phyloP scores from a whole-genome alignment of 2,888 invertebrate species.

The Napeogenes sylphis region DNA sequence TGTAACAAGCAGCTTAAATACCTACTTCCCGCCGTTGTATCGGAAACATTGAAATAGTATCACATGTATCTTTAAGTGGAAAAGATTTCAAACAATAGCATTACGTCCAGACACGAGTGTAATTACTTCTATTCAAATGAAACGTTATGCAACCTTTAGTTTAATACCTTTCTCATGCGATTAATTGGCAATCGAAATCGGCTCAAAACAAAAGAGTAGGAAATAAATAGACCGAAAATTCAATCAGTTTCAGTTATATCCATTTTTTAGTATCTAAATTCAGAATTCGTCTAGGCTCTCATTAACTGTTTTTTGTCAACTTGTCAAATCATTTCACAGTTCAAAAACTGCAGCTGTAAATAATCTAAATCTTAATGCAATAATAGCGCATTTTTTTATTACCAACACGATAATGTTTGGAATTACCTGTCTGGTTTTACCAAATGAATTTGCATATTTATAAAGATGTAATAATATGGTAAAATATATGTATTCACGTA shows the following conservation, averaged over 20 bases:
- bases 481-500: too few species aligned
- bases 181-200: conserved; percentile 22
- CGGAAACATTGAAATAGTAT: neutral
- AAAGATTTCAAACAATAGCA: neutral
- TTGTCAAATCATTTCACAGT: neutral
- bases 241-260: neutral
- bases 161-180: conserved; percentile 36
- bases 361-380: neutral
- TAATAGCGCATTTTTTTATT: too few species aligned
- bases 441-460: too few species aligned
- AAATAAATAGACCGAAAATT: conserved; percentile 26
- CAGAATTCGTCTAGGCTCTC: neutral
- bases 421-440: too few species aligned
- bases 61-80: neutral
- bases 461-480: too few species aligned
- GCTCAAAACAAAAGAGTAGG: conserved; percentile 30
- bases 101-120: conserved; percentile 18
- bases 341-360: neutral
- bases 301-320: neutral
- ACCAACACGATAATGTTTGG: too few species aligned
- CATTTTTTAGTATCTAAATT: neutral
- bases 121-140: conserved; percentile 45
- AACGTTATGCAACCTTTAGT: conserved; percentile 32
- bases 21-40: neutral
- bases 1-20: neutral